Conservation (phyloP, 2,797 vertebrate genomes). For the Vespertilio murinus region DNA sequence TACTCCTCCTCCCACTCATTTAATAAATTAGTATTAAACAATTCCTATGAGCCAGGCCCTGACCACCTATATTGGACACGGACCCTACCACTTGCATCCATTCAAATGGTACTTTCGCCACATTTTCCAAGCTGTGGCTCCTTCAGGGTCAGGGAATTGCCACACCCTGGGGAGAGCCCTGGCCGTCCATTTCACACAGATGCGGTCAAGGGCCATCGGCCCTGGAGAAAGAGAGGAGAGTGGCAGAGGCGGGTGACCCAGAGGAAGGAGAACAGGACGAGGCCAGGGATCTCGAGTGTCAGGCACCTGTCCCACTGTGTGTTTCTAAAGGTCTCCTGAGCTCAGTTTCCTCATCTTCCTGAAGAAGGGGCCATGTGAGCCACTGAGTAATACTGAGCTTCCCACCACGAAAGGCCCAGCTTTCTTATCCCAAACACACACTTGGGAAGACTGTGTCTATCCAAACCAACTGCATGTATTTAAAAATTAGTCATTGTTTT, state of each 20-base stretch:
- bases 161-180: not conserved
- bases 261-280: not conserved
- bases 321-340: not conserved
- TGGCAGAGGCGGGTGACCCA: not conserved
- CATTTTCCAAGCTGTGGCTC: not conserved
- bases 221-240: not conserved
- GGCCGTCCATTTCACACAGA: not conserved
- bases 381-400: not conserved
- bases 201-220: not conserved
- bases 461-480: not conserved
- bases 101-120: not conserved
- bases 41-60: not conserved
- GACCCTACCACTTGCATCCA: not conserved
- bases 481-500: not conserved
- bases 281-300: rapidly evolving
- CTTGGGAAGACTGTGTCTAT: not conserved
- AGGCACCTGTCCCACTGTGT: not conserved
- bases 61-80: rapidly evolving
- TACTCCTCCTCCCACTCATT: not conserved
- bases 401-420: not conserved
- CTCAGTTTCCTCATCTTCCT: not conserved
- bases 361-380: not conserved
- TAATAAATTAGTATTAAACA: not conserved
- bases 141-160: not conserved
- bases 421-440: not conserved